A percentile compares a stretch with the other conserved stretches of the same genome.
Evolutionary conservation across 2,113 vertebrate genomes (phyloP).

Genomic region (Puntigrus tetrazona): DNA sequence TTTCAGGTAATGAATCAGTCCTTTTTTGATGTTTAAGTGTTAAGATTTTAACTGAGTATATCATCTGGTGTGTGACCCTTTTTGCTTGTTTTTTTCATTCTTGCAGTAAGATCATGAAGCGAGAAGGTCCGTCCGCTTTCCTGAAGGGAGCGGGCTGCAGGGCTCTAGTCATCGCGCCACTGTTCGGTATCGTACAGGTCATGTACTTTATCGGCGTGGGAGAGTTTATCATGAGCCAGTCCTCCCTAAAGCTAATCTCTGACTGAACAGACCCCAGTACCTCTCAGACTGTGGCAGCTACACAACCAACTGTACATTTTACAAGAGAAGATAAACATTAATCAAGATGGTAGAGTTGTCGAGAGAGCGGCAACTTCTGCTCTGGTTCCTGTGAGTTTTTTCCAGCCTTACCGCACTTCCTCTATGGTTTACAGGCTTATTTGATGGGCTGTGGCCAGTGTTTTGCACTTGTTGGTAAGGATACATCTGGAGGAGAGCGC

Average conservation of each 20-base stretch:
- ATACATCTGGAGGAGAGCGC: slow-evolving; percentile 42
- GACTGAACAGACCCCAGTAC: slow-evolving; percentile 45
- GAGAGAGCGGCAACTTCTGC: neutral
- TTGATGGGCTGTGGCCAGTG: slow-evolving; percentile 43
- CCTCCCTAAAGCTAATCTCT: slow-evolving; percentile 61
- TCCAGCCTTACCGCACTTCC: slow-evolving; percentile 63
- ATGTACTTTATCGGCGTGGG: slow-evolving; percentile 81
- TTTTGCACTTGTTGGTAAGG: slow-evolving; percentile 65
- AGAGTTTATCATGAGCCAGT: slow-evolving; percentile 77
- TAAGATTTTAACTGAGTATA: neutral
- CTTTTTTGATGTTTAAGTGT: neutral
- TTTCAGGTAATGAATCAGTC: slow-evolving; percentile 61
- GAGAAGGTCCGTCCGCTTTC: slow-evolving; percentile 79
- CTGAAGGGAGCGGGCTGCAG: slow-evolving; percentile 80
- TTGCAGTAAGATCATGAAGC: slow-evolving; percentile 77
- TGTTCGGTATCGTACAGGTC: slow-evolving; percentile 83
- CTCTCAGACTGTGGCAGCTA: slow-evolving; percentile 15
- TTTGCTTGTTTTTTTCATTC: slow-evolving; percentile 4
- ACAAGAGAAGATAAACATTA: neutral
- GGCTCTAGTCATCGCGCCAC: slow-evolving; percentile 81
- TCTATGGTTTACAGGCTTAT: slow-evolving; percentile 55
- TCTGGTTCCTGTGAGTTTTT: slow-evolving; percentile 33
- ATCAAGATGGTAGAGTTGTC: slow-evolving; percentile 14
- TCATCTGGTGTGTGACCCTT: neutral
- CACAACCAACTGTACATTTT: slow-evolving; percentile 13